Percentiles rank a stretch among this genome's conserved stretches.
phyloP scores from a whole-genome alignment of 1,140 invertebrate genomes.

The Lerema accius region DNA sequence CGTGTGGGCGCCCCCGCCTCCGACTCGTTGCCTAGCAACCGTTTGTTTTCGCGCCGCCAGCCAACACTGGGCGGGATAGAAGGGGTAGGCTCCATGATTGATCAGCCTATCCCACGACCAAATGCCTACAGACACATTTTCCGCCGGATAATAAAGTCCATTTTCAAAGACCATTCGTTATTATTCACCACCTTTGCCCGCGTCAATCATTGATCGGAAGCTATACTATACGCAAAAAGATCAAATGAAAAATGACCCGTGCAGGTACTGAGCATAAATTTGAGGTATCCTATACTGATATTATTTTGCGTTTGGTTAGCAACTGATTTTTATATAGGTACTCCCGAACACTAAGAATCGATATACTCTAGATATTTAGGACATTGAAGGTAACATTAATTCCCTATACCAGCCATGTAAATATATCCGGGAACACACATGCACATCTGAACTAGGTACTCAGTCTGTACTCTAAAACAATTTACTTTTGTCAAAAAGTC shows the following conservation, averaged over 20 bases:
- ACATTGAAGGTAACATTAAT: no score
- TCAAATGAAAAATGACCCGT: conserved; percentile 4
- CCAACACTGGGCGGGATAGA: conserved; percentile 73
- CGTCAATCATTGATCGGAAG: conserved; percentile 15
- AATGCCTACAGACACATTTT: conserved; percentile 72
- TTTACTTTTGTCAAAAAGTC: no score
- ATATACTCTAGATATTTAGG: no score
- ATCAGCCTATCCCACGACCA: conserved; percentile 77
- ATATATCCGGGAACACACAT: no score
- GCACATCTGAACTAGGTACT: no score
- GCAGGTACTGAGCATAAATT: no score
- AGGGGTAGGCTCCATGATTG: conserved; percentile 80
- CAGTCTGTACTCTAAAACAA: no score
- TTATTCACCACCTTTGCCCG: conserved; percentile 13
- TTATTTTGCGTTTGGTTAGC: no score
- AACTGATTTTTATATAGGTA: no score
- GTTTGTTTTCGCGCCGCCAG: conserved; percentile 74
- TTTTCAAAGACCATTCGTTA: conserved; percentile 32
- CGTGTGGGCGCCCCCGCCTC: conserved; percentile 63
- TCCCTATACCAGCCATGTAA: no score
- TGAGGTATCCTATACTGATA: no score
- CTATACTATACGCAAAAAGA: conserved; percentile 6
- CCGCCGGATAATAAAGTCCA: conserved; percentile 32
- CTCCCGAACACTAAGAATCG: no score
- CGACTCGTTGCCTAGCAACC: conserved; percentile 67